These are phyloP conservation scores for Dicaeum eximium DNA, from an alignment of 2,113 vertebrate species.

Conservation along the genomic window DNA sequence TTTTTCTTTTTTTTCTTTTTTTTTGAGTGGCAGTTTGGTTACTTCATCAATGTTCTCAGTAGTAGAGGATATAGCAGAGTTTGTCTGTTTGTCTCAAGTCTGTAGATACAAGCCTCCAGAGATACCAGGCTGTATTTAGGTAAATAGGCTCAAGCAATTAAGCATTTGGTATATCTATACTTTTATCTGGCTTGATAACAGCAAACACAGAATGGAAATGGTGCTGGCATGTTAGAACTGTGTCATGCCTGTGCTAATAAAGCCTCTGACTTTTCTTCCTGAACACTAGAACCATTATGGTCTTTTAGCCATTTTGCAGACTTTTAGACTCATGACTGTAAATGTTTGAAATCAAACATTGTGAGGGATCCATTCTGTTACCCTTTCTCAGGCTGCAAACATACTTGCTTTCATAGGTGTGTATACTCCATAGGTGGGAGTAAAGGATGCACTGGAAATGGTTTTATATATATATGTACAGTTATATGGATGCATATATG, in stretches of 20 bases:
- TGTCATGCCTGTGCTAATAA: neutral
- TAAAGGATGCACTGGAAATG: neutral
- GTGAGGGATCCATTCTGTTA: neutral
- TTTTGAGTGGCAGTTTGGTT: neutral
- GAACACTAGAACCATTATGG: neutral
- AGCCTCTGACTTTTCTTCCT: neutral
- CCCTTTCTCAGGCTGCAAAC: neutral
- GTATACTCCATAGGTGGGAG: neutral
- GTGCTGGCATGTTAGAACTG: neutral
- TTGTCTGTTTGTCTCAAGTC: neutral
- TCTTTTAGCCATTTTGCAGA: neutral
- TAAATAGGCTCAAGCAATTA: neutral
- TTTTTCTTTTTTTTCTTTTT: neutral
- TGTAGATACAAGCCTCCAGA: neutral
- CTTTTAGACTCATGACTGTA: neutral
- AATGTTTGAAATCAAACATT: neutral
- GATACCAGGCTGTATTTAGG: neutral
- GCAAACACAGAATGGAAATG: neutral
- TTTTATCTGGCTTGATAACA: neutral
- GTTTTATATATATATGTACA: neutral
- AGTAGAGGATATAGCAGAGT: neutral
- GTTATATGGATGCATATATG: neutral
- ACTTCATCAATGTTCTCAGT: neutral
- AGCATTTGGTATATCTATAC: neutral
- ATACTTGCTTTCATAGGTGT: neutral